Conservation (phyloP, 2,888 invertebrate genomes). For the Plusia festucae region DNA sequence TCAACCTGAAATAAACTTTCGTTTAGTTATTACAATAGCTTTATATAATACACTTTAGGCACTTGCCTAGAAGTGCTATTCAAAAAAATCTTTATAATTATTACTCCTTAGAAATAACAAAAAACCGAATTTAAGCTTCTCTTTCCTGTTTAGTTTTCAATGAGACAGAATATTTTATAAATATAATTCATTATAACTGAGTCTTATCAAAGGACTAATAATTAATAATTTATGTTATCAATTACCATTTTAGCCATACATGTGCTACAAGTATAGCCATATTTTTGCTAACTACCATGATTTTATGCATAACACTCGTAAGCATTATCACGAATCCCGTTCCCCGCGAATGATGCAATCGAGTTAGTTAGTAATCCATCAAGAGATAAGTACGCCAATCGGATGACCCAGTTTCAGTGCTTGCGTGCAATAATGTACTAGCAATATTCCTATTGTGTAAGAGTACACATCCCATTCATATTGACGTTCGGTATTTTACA, state of each 20-base stretch:
- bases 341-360: slow-evolving; percentile 2
- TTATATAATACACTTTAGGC: background rate
- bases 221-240: too few species aligned
- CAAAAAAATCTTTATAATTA: background rate
- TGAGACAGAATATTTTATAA: too few species aligned
- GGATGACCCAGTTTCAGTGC: slow-evolving; percentile 7
- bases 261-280: too few species aligned
- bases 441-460: slow-evolving; percentile 6
- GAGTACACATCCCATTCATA: background rate
- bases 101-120: background rate
- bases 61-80: too few species aligned
- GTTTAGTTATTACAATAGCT: slow-evolving; percentile 25
- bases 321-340: slow-evolving; percentile 5
- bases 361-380: slow-evolving; percentile 9
- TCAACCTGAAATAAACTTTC: slow-evolving; percentile 57
- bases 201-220: too few species aligned
- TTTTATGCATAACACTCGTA: background rate
- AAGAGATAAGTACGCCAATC: slow-evolving; percentile 8
- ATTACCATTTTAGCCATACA: too few species aligned
- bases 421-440: slow-evolving; percentile 5
- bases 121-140: background rate
- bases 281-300: background rate
- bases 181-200: too few species aligned
- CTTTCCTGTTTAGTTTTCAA: too few species aligned
- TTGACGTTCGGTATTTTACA: slow-evolving; percentile 2